A percentile compares a stretch with the other conserved stretches of the same genome.
Conservation (phyloP, 2,888 invertebrate species). For the Ornithoptera alexandrae region DNA sequence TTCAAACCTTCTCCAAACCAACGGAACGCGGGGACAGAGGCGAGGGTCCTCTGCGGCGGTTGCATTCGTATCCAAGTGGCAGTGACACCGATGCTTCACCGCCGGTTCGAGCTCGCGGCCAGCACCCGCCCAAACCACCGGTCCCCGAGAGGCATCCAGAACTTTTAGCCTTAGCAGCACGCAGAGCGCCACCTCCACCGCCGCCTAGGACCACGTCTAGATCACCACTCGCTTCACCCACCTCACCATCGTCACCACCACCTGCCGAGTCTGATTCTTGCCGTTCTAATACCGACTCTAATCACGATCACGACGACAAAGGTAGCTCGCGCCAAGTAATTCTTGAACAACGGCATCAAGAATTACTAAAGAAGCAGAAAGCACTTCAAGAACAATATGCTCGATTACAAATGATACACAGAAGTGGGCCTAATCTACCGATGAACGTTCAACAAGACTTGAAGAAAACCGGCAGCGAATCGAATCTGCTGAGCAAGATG, state of each 20-base stretch:
- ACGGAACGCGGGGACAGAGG: slow-evolving; percentile 69
- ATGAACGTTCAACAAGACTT: slow-evolving; percentile 83
- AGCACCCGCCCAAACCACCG: slow-evolving; percentile 85
- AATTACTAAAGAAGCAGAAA: slow-evolving; percentile 91
- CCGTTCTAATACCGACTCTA: slow-evolving; percentile 78
- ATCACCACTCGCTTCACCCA: slow-evolving; percentile 92
- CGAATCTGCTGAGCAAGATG: slow-evolving; percentile 91
- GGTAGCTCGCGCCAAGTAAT: slow-evolving; percentile 82
- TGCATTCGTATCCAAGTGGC: slow-evolving; percentile 92
- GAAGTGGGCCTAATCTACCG: slow-evolving; percentile 84
- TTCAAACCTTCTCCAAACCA: slow-evolving; percentile 93
- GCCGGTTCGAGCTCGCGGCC: slow-evolving; percentile 83
- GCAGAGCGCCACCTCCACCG: slow-evolving; percentile 92
- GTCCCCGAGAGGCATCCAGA: slow-evolving; percentile 91
- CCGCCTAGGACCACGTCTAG: slow-evolving; percentile 95
- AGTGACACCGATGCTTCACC: slow-evolving; percentile 90
- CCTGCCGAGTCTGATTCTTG: slow-evolving; percentile 80
- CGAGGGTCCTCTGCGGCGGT: slow-evolving; percentile 83
- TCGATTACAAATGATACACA: slow-evolving; percentile 91
- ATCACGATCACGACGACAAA: slow-evolving; percentile 50
- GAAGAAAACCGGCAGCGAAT: slow-evolving; percentile 94
- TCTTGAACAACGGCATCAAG: slow-evolving; percentile 93
- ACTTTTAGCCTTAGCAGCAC: slow-evolving; percentile 84
- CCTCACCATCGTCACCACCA: slow-evolving; percentile 83
- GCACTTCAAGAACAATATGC: slow-evolving; percentile 95